These are phyloP conservation scores for Diabrotica balteata DNA, from an alignment of 2,888 invertebrate genomes.

Conservation along the genomic window DNA sequence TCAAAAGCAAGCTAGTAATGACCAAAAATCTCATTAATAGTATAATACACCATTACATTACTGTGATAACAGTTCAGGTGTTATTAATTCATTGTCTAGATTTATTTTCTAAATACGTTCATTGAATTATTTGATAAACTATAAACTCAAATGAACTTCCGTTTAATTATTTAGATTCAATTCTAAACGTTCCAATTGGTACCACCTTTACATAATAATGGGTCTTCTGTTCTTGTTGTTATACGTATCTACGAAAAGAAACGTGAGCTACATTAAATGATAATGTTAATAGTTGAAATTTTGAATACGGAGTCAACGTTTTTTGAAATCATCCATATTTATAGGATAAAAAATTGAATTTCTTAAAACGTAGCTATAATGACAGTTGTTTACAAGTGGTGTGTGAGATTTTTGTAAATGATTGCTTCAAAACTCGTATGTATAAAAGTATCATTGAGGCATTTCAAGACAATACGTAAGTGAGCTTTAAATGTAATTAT, in stretches of 20 bases:
- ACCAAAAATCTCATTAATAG: too few species aligned
- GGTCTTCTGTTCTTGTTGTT: neutral
- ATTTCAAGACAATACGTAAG: neutral
- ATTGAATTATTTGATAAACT: neutral
- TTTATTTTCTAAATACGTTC: neutral
- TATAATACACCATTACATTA: too few species aligned
- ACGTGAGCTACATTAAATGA: slow-evolving; percentile 14
- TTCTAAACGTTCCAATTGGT: neutral
- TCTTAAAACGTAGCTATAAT: slow-evolving; percentile 12
- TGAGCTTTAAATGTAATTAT: too few species aligned
- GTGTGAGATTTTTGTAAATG: slow-evolving; percentile 9
- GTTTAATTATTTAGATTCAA: neutral
- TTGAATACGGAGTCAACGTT: neutral
- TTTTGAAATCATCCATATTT: slow-evolving; percentile 11
- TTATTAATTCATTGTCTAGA: neutral
- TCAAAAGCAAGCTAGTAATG: too few species aligned
- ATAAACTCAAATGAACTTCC: neutral
- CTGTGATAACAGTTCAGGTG: too few species aligned
- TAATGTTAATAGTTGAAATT: slow-evolving; percentile 4
- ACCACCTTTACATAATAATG: slow-evolving; percentile 9
- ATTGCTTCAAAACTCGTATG: slow-evolving; percentile 10
- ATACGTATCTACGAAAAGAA: neutral
- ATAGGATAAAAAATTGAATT: slow-evolving; percentile 7
- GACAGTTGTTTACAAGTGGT: slow-evolving; percentile 5
- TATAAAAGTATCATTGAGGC: slow-evolving; percentile 15